A percentile compares a stretch with the other conserved stretches of the same genome.
Evolutionary conservation across 2,888 invertebrate genomes (phyloP).

Genomic region (Brachyptera risi): DNA sequence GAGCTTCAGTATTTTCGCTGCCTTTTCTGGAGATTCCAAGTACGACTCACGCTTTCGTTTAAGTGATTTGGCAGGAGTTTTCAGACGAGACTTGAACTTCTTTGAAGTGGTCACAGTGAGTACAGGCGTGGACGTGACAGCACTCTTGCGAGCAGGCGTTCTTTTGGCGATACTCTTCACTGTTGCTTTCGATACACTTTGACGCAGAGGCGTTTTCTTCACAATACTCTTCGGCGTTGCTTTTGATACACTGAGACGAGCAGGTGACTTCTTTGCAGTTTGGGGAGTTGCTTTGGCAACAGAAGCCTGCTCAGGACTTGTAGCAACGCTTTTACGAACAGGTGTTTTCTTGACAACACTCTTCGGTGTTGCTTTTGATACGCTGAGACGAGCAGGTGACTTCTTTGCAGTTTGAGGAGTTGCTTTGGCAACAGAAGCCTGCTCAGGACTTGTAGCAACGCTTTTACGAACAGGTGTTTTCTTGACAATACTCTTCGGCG

Average conservation of each 20-base stretch:
- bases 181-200: not conserved
- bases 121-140: not conserved
- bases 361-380: not conserved
- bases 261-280: not conserved
- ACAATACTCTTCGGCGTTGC: not conserved
- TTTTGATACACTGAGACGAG: not conserved
- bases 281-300: not conserved
- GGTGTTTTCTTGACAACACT: not conserved
- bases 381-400: not conserved
- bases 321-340: not conserved
- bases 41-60: conserved; percentile 10
- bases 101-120: not conserved
- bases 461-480: not conserved
- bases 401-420: not conserved
- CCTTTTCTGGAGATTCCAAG: conserved; percentile 3
- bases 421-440: not conserved
- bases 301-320: not conserved
- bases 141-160: not conserved
- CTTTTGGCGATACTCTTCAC: not conserved
- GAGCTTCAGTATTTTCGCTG: conserved; percentile 25
- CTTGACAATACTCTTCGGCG: not conserved
- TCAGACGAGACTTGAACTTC: not conserved
- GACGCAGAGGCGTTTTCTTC: not conserved
- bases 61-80: not conserved
- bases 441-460: not conserved